phyloP scores from a whole-genome alignment of 1,140 invertebrate species.

The Ips typographus region DNA sequence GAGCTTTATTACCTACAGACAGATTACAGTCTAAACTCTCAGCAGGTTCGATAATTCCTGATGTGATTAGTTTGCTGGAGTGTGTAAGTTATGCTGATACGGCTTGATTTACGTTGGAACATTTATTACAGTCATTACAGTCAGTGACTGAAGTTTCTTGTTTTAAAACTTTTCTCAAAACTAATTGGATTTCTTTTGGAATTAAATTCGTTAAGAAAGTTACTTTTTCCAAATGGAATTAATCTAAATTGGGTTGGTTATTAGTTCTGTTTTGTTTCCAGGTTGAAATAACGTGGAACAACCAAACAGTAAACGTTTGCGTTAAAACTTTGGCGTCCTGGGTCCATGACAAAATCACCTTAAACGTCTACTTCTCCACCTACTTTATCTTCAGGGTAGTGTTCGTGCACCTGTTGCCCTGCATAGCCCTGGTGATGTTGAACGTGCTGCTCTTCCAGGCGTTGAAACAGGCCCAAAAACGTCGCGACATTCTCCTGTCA shows the following conservation, averaged over 20 bases:
- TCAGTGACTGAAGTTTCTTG: no score
- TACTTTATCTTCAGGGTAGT: constrained; percentile 86
- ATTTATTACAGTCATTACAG: no score
- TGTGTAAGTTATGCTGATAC: no score
- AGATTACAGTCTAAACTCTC: no score
- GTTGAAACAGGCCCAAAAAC: constrained; percentile 77
- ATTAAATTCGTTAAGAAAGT: not conserved
- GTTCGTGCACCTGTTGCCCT: constrained; percentile 89
- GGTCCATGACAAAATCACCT: constrained; percentile 64
- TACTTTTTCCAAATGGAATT: not conserved
- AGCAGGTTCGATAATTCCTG: no score
- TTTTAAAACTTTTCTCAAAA: not conserved
- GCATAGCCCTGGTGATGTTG: constrained; percentile 83
- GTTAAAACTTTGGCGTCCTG: constrained; percentile 62
- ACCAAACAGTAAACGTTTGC: constrained; percentile 62
- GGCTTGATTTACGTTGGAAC: no score
- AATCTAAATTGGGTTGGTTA: not conserved
- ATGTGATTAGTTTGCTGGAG: no score
- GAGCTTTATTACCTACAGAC: no score
- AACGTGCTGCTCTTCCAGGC: constrained; percentile 86
- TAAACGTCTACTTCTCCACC: constrained; percentile 74
- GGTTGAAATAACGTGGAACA: constrained; percentile 59
- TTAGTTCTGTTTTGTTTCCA: constrained; percentile 40
- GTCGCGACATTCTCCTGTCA: constrained; percentile 73
- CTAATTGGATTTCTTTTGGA: not conserved